phyloP scores from a whole-genome alignment of 1,140 invertebrate species.

The Drosophila albomicans region DNA sequence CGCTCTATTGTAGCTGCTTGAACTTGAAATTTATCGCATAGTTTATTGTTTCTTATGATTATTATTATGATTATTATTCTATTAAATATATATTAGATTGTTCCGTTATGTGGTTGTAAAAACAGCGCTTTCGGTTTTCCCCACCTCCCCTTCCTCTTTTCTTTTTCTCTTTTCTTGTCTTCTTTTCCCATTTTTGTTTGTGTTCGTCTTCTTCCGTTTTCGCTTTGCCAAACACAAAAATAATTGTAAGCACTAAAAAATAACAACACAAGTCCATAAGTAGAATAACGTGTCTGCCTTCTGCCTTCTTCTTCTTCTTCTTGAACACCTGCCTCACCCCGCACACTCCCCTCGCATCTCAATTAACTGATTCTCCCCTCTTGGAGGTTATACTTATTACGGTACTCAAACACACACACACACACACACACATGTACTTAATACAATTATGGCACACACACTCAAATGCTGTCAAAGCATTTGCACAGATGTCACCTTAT shows the following conservation, averaged over 20 bases:
- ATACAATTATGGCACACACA: conserved; percentile 25
- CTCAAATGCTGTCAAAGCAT: conserved; percentile 3
- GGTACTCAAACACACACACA: conserved; percentile 3
- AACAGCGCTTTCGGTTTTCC: conserved; percentile 1
- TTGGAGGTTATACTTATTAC: conserved; percentile 13
- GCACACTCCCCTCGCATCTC: neutral
- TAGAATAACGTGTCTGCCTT: conserved; percentile 17
- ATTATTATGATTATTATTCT: conserved; percentile 24
- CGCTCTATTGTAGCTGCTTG: conserved; percentile 25
- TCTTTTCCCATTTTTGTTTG: neutral
- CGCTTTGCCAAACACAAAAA: neutral
- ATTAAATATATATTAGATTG: conserved; percentile 34
- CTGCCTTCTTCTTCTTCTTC: conserved; percentile 8
- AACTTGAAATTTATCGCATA: conserved; percentile 14
- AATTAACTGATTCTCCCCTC: conserved; percentile 27
- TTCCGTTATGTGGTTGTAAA: conserved; percentile 21
- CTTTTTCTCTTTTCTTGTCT: neutral
- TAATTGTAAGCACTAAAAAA: conserved; percentile 24
- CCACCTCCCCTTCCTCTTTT: neutral
- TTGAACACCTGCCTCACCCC: neutral
- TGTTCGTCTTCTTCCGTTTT: too few species aligned
- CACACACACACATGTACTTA: conserved; percentile 15
- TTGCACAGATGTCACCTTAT: conserved; percentile 4
- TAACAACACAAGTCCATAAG: conserved; percentile 2
- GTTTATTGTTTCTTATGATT: conserved; percentile 21